Conservation (phyloP, 2,113 vertebrate genomes). For the Oreochromis spilurus region DNA sequence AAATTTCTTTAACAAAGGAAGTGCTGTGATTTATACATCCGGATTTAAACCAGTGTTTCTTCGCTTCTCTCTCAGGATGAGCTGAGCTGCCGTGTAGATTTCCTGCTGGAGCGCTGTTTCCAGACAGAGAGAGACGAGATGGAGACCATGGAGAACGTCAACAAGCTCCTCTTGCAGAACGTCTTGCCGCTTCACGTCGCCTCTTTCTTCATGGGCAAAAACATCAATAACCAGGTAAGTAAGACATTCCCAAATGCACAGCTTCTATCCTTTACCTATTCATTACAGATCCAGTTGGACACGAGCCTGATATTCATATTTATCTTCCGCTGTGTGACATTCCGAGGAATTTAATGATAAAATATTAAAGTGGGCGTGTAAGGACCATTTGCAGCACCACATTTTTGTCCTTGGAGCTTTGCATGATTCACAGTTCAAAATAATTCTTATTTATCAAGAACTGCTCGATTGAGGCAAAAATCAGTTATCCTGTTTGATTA, state of each 20-base stretch:
- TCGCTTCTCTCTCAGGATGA: slow-evolving; percentile 72
- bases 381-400: neutral
- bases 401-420: neutral
- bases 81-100: slow-evolving; percentile 82
- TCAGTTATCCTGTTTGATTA: neutral
- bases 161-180: slow-evolving; percentile 84
- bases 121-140: slow-evolving; percentile 79
- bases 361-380: neutral
- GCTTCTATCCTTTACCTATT: neutral
- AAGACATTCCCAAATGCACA: neutral
- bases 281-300: neutral
- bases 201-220: slow-evolving; percentile 81
- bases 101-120: slow-evolving; percentile 83
- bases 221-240: slow-evolving; percentile 79
- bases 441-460: neutral
- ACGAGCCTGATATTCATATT: neutral
- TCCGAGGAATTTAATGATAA: neutral
- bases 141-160: slow-evolving; percentile 86
- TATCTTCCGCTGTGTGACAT: neutral
- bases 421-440: neutral
- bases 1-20: neutral
- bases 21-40: too few relatives aligned
- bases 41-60: neutral
- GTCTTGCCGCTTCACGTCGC: slow-evolving; percentile 84
- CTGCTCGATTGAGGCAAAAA: neutral